Percentiles rank a stretch among this genome's conserved stretches.
Conservation (phyloP, 2,113 vertebrate species). For the Trematomus loennbergii region DNA sequence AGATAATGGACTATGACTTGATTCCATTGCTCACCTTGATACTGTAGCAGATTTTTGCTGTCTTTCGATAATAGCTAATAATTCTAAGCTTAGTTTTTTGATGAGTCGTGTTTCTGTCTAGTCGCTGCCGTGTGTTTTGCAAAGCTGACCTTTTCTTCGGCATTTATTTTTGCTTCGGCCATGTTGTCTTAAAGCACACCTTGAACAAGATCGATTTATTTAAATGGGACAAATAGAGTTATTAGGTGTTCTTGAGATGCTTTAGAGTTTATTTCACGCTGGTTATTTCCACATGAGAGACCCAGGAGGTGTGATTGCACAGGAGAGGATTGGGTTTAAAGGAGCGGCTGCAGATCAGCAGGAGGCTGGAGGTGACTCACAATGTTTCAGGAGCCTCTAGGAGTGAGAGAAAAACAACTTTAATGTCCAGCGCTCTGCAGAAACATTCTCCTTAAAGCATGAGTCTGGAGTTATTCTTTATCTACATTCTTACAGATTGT, state of each 20-base stretch:
- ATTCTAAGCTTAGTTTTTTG: background rate
- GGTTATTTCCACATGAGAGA: background rate
- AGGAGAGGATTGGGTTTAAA: background rate
- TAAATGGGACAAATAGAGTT: background rate
- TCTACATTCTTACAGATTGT: background rate
- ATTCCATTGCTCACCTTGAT: conserved; percentile 11
- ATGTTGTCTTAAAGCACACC: conserved; percentile 21
- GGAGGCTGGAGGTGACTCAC: no score
- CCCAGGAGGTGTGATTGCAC: background rate
- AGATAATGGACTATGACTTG: conserved; percentile 4
- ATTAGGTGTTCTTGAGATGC: background rate
- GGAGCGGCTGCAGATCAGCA: background rate
- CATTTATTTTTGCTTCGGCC: background rate
- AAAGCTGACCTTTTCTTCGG: background rate
- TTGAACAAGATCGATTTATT: background rate
- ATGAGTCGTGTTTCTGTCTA: background rate
- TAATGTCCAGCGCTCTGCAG: background rate
- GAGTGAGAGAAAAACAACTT: background rate
- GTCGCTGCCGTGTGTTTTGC: background rate
- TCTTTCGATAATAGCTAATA: background rate
- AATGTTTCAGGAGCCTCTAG: background rate
- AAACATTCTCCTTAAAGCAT: background rate
- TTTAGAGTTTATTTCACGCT: background rate
- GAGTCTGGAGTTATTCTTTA: background rate
- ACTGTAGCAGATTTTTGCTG: background rate